phyloP scores from a whole-genome alignment of 2,888 invertebrate genomes.

The Stenodema calcarata region DNA sequence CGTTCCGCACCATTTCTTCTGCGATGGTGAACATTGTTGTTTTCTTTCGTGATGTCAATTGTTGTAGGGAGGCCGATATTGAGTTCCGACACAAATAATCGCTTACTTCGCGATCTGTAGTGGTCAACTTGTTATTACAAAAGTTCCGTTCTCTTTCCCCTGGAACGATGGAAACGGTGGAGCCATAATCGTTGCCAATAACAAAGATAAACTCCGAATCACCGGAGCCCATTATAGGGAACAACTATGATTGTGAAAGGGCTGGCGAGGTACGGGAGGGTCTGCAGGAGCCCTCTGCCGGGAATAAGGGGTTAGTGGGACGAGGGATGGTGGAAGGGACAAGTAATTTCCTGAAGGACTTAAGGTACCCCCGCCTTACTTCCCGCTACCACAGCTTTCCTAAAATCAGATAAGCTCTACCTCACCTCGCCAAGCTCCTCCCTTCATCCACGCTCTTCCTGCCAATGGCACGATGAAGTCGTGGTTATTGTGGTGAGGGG shows the following conservation, averaged over 20 bases:
- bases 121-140: slow-evolving; percentile 23
- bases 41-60: neutral
- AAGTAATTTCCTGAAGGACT: slow-evolving; percentile 39
- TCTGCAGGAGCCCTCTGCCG: neutral
- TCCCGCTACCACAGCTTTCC: neutral
- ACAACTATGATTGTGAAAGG: slow-evolving; percentile 38
- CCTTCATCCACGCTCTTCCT: neutral
- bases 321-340: slow-evolving; percentile 6
- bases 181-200: slow-evolving; percentile 37
- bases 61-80: neutral
- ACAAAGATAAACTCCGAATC: slow-evolving; percentile 36
- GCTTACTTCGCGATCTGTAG: slow-evolving; percentile 23
- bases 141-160: neutral
- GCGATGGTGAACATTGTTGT: neutral
- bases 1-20: neutral
- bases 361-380: neutral
- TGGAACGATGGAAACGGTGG: neutral
- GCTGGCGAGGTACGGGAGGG: neutral
- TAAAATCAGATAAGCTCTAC: slow-evolving; percentile 10
- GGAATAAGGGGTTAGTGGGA: neutral
- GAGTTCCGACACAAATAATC: neutral
- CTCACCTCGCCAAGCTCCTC: neutral
- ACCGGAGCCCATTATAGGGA: slow-evolving; percentile 28
- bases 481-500: neutral
- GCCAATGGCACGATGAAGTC: neutral